phyloP scores from a whole-genome alignment of 1,140 invertebrate species.

The Drosophila bocqueti region DNA sequence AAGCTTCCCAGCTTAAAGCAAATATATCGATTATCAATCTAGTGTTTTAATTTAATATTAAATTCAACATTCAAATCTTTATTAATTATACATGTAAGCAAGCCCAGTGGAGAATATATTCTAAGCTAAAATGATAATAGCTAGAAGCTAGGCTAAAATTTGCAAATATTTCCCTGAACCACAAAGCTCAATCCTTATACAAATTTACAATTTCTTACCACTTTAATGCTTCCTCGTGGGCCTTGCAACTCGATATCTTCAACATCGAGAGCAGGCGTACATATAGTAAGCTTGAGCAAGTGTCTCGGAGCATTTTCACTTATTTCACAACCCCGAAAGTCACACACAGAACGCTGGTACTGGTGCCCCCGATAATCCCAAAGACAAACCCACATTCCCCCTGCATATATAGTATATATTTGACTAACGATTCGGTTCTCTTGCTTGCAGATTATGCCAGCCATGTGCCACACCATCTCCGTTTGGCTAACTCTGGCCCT shows the following conservation, averaged over 20 bases:
- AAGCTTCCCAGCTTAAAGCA: no score
- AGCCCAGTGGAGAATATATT: not conserved
- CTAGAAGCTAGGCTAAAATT: no score
- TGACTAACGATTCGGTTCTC: conserved; percentile 8
- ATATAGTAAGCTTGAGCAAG: not conserved
- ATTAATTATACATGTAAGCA: not conserved
- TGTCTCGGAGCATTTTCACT: not conserved
- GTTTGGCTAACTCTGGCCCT: conserved; percentile 95
- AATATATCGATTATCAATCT: no score
- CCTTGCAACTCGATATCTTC: not conserved
- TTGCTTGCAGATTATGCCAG: conserved; percentile 88
- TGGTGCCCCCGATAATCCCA: not conserved
- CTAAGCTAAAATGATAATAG: not conserved
- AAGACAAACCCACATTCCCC: not conserved
- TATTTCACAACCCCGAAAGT: not conserved
- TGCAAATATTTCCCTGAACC: not conserved
- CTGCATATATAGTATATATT: conserved; percentile 7
- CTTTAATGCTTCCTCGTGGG: no score
- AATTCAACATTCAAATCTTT: no score
- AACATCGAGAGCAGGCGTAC: no score
- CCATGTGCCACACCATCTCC: conserved; percentile 96
- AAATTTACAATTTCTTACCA: not conserved
- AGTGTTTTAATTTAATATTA: no score
- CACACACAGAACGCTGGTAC: not conserved
- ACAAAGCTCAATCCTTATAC: no score